Conservation (phyloP, 2,113 vertebrate genomes). For the Anseranas semipalmata region DNA sequence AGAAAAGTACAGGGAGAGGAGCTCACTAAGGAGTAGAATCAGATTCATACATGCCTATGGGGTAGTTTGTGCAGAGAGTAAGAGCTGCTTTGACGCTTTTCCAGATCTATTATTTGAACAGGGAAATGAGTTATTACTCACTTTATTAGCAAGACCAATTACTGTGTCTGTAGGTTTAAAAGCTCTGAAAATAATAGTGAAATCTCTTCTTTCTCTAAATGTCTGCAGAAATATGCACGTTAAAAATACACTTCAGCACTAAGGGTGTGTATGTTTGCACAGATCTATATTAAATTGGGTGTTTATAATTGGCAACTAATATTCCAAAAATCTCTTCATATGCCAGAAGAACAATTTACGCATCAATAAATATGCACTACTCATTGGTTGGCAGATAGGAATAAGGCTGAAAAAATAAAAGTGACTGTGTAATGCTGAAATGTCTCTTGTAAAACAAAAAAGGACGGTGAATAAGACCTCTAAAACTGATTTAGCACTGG, state of each 20-base stretch:
- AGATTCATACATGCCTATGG: neutral
- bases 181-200: neutral
- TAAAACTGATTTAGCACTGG: neutral
- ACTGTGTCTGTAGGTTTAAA: neutral
- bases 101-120: neutral
- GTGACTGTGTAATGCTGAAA: neutral
- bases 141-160: constrained; percentile 10
- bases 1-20: neutral
- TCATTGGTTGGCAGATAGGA: neutral
- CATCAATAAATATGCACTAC: constrained; percentile 8
- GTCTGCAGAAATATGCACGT: neutral
- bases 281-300: neutral
- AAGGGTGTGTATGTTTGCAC: neutral
- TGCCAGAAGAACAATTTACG: constrained; percentile 27
- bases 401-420: neutral
- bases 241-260: neutral
- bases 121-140: neutral
- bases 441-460: constrained; percentile 10
- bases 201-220: neutral
- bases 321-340: constrained; percentile 9
- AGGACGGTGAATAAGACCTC: neutral
- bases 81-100: constrained; percentile 17
- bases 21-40: neutral
- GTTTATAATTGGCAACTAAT: constrained; percentile 39
- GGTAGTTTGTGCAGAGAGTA: neutral